Evolutionary conservation across 2,797 vertebrate species (phyloP).

Genomic region (Semaprochilodus insignis): DNA sequence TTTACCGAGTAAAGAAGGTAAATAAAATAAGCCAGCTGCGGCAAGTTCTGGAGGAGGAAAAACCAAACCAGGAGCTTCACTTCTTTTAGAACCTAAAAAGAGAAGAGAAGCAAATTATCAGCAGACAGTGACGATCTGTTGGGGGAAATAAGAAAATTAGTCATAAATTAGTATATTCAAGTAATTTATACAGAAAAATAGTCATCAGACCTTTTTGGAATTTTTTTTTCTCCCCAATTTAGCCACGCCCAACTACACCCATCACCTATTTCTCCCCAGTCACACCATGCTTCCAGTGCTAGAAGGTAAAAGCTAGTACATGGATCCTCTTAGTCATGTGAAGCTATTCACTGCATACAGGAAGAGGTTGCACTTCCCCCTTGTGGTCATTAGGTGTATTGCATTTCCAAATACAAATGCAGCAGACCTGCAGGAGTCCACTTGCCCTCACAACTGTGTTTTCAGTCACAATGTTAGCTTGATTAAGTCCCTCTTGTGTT

Average conservation of each 20-base stretch:
- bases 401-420: background rate
- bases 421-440: too few relatives aligned
- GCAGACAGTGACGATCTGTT: background rate
- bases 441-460: too few relatives aligned
- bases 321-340: too few relatives aligned
- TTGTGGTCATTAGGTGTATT: background rate
- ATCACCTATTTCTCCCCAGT: too few relatives aligned
- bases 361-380: background rate
- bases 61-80: conserved; percentile 79
- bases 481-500: background rate
- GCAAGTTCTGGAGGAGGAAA: conserved; percentile 80
- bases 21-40: conserved; percentile 80
- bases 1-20: conserved; percentile 84
- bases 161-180: too few relatives aligned
- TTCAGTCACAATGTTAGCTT: background rate
- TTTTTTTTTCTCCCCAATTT: too few relatives aligned
- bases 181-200: too few relatives aligned
- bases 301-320: too few relatives aligned
- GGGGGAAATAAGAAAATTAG: background rate
- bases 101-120: background rate
- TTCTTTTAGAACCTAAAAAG: conserved; percentile 83
- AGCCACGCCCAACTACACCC: too few relatives aligned
- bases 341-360: background rate
- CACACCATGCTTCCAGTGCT: too few relatives aligned
- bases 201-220: background rate